These are phyloP conservation scores for Glossosoma conforme DNA, from an alignment of 1,140 invertebrate genomes.

Conservation along the genomic window DNA sequence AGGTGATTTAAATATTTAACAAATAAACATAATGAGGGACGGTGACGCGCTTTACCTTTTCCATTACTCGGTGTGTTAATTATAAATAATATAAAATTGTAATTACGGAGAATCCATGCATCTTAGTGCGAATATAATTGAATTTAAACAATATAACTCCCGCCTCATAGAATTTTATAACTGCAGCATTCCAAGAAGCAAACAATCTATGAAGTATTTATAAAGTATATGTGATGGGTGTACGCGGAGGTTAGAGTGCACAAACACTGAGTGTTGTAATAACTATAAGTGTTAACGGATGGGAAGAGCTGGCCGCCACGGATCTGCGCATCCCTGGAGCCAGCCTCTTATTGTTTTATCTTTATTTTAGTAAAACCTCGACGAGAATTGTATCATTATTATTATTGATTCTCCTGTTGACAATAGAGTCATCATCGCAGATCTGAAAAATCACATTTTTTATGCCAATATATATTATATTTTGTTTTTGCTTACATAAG, in stretches of 20 bases:
- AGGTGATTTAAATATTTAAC: constrained; percentile 2
- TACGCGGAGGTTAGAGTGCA: constrained; percentile 28
- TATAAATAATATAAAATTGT: constrained; percentile 3
- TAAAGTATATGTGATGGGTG: constrained; percentile 25
- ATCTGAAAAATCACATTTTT: background rate
- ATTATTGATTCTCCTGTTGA: constrained; percentile 5
- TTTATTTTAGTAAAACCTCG: constrained; percentile 13
- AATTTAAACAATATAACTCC: constrained; percentile 20
- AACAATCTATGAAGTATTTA: constrained; percentile 24
- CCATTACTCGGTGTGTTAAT: constrained; percentile 12
- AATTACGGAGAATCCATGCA: constrained; percentile 3
- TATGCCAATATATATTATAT: no score
- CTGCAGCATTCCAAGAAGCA: constrained; percentile 30
- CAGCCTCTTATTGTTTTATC: constrained; percentile 29
- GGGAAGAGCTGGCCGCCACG: background rate
- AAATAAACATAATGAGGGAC: background rate
- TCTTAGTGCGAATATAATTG: constrained; percentile 19
- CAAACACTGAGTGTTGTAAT: constrained; percentile 30
- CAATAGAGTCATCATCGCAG: constrained; percentile 1
- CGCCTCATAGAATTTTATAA: constrained; percentile 28
- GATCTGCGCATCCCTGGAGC: constrained; percentile 10
- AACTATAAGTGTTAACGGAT: constrained; percentile 23
- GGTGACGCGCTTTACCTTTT: background rate
- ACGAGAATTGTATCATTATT: constrained; percentile 8
- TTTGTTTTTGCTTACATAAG: no score